Percentiles rank a stretch among this genome's conserved stretches.
Conservation (phyloP, 2,888 invertebrate species). For the Matsumyia berberina region DNA sequence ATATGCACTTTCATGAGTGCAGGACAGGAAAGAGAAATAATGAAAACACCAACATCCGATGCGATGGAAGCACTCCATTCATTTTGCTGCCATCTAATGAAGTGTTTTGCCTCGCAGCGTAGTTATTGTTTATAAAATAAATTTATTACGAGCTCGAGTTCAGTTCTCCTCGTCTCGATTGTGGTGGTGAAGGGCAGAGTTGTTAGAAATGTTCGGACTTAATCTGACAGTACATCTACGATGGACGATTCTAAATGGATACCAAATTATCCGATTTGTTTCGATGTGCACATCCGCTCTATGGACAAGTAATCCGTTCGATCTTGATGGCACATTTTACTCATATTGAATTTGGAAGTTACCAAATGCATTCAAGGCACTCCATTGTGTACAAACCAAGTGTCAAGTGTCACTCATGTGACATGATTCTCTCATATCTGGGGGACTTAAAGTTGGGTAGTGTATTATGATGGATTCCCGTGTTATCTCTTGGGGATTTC, state of each 20-base stretch:
- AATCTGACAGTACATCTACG: slow-evolving; percentile 64
- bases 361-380: slow-evolving; percentile 62
- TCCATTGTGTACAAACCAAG: slow-evolving; percentile 60
- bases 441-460: slow-evolving; percentile 50
- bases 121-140: slow-evolving; percentile 69
- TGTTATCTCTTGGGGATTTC: slow-evolving; percentile 66
- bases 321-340: slow-evolving; percentile 50
- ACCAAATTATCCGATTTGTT: slow-evolving; percentile 66
- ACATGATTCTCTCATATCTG: slow-evolving; percentile 69
- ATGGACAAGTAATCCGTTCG: slow-evolving; percentile 58
- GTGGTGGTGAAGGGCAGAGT: slow-evolving; percentile 52
- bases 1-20: slow-evolving; percentile 68
- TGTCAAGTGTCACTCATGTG: slow-evolving; percentile 73
- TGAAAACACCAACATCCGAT: slow-evolving; percentile 64
- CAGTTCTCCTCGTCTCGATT: slow-evolving; percentile 16
- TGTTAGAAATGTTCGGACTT: slow-evolving; percentile 16
- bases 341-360: slow-evolving; percentile 22
- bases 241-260: slow-evolving; percentile 54
- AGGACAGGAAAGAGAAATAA: slow-evolving; percentile 70
- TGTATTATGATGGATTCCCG: slow-evolving; percentile 62
- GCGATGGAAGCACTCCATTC: slow-evolving; percentile 40
- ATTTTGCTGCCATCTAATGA: slow-evolving; percentile 64
- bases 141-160: slow-evolving; percentile 60
- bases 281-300: slow-evolving; percentile 67
- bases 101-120: slow-evolving; percentile 60